Conservation (phyloP, 2,113 vertebrate genomes). For the Rhynchopsitta pachyrhyncha region DNA sequence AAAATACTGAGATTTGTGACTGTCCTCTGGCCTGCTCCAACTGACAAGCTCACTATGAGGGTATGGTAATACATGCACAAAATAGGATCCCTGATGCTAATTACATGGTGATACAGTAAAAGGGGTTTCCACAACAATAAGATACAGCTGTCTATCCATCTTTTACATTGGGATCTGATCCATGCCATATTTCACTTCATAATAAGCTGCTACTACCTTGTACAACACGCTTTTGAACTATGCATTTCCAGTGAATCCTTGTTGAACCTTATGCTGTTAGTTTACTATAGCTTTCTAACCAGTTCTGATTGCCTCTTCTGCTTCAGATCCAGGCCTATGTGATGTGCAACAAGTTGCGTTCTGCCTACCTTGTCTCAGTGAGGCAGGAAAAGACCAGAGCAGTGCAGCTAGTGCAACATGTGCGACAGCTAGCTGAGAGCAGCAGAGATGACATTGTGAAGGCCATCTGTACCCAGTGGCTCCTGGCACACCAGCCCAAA, state of each 20-base stretch:
- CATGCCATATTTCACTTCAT: not conserved
- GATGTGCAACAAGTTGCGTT: constrained; percentile 88
- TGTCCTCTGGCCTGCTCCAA: not conserved
- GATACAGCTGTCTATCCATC: not conserved
- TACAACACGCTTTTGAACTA: accelerated
- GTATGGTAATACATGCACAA: not conserved
- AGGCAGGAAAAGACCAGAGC: constrained; percentile 85
- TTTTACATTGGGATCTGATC: not conserved
- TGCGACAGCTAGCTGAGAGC: constrained; percentile 81
- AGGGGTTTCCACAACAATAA: not conserved
- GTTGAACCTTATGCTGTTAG: not conserved
- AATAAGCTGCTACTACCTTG: accelerated
- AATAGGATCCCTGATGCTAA: not conserved
- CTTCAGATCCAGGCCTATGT: constrained; percentile 90
- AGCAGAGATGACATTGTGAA: constrained; percentile 85
- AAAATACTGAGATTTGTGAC: not conserved
- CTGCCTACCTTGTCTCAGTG: constrained; percentile 91
- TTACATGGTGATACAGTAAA: not conserved
- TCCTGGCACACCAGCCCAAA: constrained; percentile 82
- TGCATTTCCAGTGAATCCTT: not conserved
- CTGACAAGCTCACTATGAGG: not conserved
- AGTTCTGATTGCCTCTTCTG: not conserved
- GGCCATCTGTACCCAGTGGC: constrained; percentile 94
- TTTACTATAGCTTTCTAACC: not conserved
- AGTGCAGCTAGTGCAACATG: constrained; percentile 84